Evolutionary conservation across 2,888 invertebrate species (phyloP), one percentile per base, ranked within the genome.

Genomic region (Hypomecis atomaria): DNA sequence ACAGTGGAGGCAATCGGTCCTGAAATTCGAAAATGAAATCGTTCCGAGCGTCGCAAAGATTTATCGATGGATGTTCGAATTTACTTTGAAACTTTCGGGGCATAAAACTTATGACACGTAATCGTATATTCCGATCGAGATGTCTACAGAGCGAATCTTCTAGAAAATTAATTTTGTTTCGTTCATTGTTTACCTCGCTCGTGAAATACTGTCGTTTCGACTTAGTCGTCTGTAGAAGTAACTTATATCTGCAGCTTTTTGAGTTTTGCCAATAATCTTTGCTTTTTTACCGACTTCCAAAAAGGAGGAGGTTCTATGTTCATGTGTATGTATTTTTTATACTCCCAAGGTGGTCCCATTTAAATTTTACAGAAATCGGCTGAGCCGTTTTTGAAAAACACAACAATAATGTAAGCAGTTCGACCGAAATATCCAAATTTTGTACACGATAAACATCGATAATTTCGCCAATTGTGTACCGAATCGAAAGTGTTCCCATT

Each of bases 11-110:
- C 91, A 92, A 92, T 92, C 91, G 92, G 85, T 92, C 89, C 92
- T 90, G 92, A 92, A 92, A 92, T 92, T 90, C 92, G 92, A 92
- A 92, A 92, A 92, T 92, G 92, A 92, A 92, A 92, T 91, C 92
- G 91, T 90, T 88, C 87, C 83, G 85, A 90, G 90, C 90, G 90
- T 90, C 92, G 89, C 92, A 87, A 89, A 92, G 92, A 92, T 92
- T 92, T 92, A 92, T 92, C 89, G 92, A 90, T 91, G 87, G 86
- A 91, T 90, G 91, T 89, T 92, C 90, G 86, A 90, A 91, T 92
- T 91, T 91, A 90, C 91, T 92, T 91, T 87, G 86, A 89, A 92
- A 91, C 88, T 92, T 90, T 90, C 78, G 81, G 86, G 87, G 86
- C 84, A 90, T 92, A 90, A 92, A 92, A 92, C 92, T 92, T 92